phyloP scores from a whole-genome alignment of 2,113 vertebrate species.

The Hippoglossus stenolepis region DNA sequence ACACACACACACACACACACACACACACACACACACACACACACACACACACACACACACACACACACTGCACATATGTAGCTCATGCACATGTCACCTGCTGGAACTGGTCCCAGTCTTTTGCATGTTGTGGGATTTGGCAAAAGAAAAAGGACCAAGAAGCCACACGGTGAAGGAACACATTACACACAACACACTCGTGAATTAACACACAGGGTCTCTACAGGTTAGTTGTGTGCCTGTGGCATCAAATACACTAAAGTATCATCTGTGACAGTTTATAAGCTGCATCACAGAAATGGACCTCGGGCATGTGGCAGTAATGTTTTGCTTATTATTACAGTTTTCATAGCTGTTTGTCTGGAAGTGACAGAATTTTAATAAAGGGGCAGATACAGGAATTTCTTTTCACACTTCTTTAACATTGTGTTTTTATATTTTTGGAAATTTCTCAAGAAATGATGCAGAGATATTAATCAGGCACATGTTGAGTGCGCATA shows the following conservation, averaged over 20 bases:
- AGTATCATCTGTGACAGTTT: too few relatives aligned
- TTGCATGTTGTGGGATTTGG: constrained; percentile 38
- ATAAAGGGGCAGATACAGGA: too few relatives aligned
- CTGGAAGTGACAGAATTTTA: too few relatives aligned
- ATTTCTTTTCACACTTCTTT: too few relatives aligned
- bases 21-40: constrained; percentile 21
- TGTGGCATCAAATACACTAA: not conserved
- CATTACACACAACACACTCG: constrained; percentile 11
- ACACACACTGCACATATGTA: constrained; percentile 20
- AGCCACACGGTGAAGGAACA: not conserved
- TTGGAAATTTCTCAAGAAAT: too few relatives aligned
- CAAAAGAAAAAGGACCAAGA: constrained; percentile 3
- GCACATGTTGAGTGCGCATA: too few relatives aligned
- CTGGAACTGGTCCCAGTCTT: constrained; percentile 27
- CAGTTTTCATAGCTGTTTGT: too few relatives aligned
- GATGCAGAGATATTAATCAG: too few relatives aligned
- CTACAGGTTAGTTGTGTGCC: not conserved
- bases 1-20: constrained; percentile 21
- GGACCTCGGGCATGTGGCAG: too few relatives aligned
- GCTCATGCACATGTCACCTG: constrained; percentile 31
- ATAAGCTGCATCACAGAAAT: too few relatives aligned
- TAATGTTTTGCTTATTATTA: too few relatives aligned
- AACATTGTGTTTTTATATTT: too few relatives aligned
- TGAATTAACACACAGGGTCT: not conserved
- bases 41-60: constrained; percentile 46